Conservation (phyloP, 2,888 invertebrate genomes). For the Stictocephala bisonia region DNA sequence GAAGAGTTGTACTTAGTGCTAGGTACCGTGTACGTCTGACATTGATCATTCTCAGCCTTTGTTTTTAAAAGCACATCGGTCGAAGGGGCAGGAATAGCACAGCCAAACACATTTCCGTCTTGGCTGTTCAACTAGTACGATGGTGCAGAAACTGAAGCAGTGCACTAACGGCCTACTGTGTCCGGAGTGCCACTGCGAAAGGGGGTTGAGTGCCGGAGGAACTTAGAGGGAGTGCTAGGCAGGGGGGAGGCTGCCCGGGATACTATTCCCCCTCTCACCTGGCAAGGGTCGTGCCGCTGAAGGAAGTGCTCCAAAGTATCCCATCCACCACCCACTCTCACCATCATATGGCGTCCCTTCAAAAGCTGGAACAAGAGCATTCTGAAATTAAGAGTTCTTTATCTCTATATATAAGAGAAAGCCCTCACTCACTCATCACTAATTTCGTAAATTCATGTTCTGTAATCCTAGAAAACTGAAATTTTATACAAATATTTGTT, state of each 20-base stretch:
- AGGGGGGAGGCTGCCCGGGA: slow-evolving; percentile 56
- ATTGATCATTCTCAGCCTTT: too few species aligned
- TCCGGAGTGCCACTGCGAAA: slow-evolving; percentile 78
- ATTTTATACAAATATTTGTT: too few species aligned
- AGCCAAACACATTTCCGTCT: too few species aligned
- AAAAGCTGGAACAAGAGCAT: slow-evolving; percentile 75
- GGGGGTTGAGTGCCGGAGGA: slow-evolving; percentile 78
- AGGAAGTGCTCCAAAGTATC: slow-evolving; percentile 94
- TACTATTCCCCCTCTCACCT: slow-evolving; percentile 69
- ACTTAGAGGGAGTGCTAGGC: slow-evolving; percentile 67
- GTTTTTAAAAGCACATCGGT: too few species aligned
- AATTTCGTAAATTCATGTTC: too few species aligned
- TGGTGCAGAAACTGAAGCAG: too few species aligned
- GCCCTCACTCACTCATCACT: too few species aligned
- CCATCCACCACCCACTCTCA: slow-evolving; percentile 94
- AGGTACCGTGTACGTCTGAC: neutral
- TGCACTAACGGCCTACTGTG: slow-evolving; percentile 64
- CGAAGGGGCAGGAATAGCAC: too few species aligned
- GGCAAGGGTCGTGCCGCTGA: slow-evolving; percentile 87
- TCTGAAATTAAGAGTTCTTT: too few species aligned
- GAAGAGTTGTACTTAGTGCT: slow-evolving; percentile 33
- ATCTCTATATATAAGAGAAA: too few species aligned
- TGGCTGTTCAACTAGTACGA: too few species aligned
- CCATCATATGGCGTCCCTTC: slow-evolving; percentile 96
- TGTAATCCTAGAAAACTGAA: too few species aligned